Evolutionary conservation across 2,797 vertebrate genomes (phyloP).

Genomic region (Argyrosomus regius): DNA sequence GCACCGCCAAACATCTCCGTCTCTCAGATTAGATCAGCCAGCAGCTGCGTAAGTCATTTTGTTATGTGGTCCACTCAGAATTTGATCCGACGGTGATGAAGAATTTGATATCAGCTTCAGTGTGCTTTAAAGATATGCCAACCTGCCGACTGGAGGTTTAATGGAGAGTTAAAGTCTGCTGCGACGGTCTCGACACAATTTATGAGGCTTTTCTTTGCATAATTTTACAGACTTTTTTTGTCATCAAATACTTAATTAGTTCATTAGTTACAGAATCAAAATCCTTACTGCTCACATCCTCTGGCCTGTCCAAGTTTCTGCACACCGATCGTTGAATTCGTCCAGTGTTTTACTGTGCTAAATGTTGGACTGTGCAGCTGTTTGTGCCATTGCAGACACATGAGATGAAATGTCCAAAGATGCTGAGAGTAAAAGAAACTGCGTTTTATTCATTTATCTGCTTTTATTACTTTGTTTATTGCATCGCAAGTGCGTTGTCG

Average conservation of each 20-base stretch:
- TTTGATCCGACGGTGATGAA: neutral
- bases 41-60: neutral
- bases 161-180: neutral
- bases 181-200: neutral
- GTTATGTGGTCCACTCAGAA: neutral
- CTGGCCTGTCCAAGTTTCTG: neutral
- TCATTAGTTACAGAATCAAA: neutral
- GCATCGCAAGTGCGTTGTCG: neutral
- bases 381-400: neutral
- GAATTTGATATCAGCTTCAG: neutral
- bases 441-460: neutral
- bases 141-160: no score
- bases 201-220: neutral
- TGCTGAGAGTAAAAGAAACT: neutral
- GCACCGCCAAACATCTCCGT: no score
- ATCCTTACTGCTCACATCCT: neutral
- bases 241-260: neutral
- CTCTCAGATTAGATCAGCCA: neutral
- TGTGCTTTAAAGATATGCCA: neutral
- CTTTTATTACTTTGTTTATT: constrained; percentile 12
- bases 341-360: neutral
- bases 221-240: constrained; percentile 3
- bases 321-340: neutral
- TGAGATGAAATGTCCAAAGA: neutral
- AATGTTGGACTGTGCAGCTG: neutral